Evolutionary conservation across 2,113 vertebrate genomes (phyloP), one percentile per base, ranked within the genome.

Genomic region (Tauraco erythrolophus): DNA sequence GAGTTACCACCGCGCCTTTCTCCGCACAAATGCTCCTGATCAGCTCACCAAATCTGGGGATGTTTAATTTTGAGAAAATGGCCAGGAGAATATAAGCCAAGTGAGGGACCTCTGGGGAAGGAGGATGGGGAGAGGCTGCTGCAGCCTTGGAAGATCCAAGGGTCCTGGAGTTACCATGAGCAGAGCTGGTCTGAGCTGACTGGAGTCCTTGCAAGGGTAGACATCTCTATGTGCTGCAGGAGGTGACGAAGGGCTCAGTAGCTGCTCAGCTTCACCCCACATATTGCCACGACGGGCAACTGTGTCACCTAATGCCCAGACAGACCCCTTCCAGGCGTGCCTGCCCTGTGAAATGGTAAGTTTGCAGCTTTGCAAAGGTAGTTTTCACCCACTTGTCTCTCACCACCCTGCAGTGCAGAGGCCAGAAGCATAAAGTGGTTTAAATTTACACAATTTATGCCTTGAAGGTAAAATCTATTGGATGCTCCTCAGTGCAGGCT

Each of bases 361-460:
- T 28, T 15, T 57, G n/a, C 19, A 39, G 19, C 30, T 48, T n/a
- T 85, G n/a, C 30, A 50, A 56, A 48, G 14, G 19, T 30, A 2
- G 19, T 66, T 37, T 30, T 50, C 41, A 24, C 19, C 11, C 18
- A 9, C n/a, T 48, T 4, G 2, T 27, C 0, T 0, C 48, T 65
- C 4, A 3, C 41, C 28, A 14, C 4, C 2, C 25, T 28, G 23
- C 17, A 74, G 39, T 3, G 7, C 14, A 74, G 39, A 45, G 17
- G 21, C 58, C n/a, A 31, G 28, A 39, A 65, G 14, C 1, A 1
- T 16, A 50, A 50, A 66, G 37, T 41, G 19, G 23, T 18, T 76
- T 76, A 65, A 39, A 28, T 23, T 10, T 30, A 25, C 22, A 22
- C 2, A 25, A 21, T 46, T 31, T 21, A 5, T 62, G 72, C 35